These are phyloP conservation scores for Xiphophorus couchianus DNA, from an alignment of 2,113 vertebrate genomes.

Conservation along the genomic window DNA sequence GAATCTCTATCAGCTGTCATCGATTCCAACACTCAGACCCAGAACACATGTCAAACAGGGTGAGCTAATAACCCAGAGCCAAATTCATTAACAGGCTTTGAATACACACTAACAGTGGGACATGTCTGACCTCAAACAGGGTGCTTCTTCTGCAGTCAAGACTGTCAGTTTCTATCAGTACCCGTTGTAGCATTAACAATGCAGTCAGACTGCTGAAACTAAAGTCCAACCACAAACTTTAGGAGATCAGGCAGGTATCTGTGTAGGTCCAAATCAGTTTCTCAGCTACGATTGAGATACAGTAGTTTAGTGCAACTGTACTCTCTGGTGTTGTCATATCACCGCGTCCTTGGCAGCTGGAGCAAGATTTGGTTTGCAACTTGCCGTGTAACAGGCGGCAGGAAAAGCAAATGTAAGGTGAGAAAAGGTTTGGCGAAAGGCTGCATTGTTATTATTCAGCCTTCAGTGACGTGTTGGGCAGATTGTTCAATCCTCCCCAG, in stretches of 20 bases:
- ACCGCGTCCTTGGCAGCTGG: not conserved
- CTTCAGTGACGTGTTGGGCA: constrained; percentile 7
- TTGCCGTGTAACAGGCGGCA: not conserved
- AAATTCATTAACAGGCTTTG: constrained; percentile 8
- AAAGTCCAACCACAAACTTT: not conserved
- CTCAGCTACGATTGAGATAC: not conserved
- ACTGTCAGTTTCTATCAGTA: not conserved
- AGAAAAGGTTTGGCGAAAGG: not conserved
- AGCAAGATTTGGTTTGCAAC: not conserved
- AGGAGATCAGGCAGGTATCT: not conserved
- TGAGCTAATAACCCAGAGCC: constrained; percentile 1
- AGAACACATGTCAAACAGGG: constrained; percentile 10
- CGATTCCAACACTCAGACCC: constrained; percentile 2
- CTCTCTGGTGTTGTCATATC: not conserved
- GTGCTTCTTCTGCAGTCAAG: constrained; percentile 1
- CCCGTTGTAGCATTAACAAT: not conserved
- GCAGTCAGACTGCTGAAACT: not conserved
- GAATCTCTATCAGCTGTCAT: not conserved
- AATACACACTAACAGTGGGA: constrained; percentile 16
- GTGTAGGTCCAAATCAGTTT: not conserved
- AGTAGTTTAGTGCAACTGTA: not conserved
- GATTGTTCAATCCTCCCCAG: constrained; percentile 23
- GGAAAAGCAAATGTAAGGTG: not conserved
- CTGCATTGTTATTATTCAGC: constrained; percentile 30
- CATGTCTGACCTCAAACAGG: constrained; percentile 9